Base-by-base conservation (phyloP, 2,113 vertebrate genomes). In the Chiloscyllium plagiosum region DNA sequence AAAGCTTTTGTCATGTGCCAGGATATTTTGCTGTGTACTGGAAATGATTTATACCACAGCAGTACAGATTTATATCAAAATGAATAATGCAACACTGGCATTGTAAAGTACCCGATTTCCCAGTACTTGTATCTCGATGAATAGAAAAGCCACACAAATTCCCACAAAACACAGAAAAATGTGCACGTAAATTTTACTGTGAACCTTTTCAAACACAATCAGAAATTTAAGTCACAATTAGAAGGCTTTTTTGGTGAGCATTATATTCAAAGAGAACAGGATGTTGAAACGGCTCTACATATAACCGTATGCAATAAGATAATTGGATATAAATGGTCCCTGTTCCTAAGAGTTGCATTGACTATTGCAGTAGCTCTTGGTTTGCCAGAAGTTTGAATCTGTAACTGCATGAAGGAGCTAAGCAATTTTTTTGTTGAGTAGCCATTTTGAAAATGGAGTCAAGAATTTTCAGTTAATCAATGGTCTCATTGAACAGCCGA, bases 51-150 rank as follows among this genome's bases (percentile, higher is more conserved):
- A 83, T 83, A 83, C 80, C 61, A 24, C 56, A 93, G 70, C 24
- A 95, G 68, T 68, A 26, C 93, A 95, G 93, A 69, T 68, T 95
- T 95, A 8, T 37, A 95, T 70, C 4, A 0, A 72, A 95, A 95
- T 72, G 26, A 72, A 72, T 95, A 95, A 72, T 72, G 68, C 22
- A 95, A 72, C 29, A 70, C 24, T 95, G 94, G 50, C 66, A 95
- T 72, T 69, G 65, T 70, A 29, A 52, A 95, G 42, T 17, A 72
- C 47, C 33, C 24, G 12, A 72, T 72, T 76, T 95, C 66, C 13
- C 29, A 72, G 69, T 37, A 95, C 69, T 29, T 52, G 26, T 47
- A 72, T 33, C 20, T 47, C 10, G 66, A 47, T 94, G n/a, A 42
- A 37, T 69, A 68, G 10, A 69, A 95, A 52, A 72, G 26, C 94